Evolutionary conservation across 2,888 invertebrate genomes (phyloP).

Genomic region (Drosophila mimetica): DNA sequence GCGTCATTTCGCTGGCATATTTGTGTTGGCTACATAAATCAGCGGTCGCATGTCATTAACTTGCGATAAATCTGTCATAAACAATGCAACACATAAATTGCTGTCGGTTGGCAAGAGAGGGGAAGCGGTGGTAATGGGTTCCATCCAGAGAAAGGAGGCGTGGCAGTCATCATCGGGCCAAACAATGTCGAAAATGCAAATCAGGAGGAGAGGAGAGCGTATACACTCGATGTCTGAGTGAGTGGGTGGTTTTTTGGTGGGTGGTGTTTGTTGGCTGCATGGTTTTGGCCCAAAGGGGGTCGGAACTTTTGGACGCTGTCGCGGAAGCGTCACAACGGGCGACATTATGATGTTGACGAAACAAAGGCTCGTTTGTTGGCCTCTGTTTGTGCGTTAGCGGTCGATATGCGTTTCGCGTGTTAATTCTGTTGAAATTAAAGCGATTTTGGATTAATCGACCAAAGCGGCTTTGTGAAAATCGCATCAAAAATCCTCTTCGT

Average conservation of each 20-base stretch:
- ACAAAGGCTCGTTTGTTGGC: conserved; percentile 41
- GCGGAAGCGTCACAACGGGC: conserved; percentile 41
- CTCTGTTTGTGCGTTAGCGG: conserved; percentile 17
- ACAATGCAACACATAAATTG: conserved; percentile 77
- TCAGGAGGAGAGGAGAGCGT: conserved; percentile 32
- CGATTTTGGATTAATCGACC: conserved; percentile 8
- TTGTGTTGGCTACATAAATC: conserved; percentile 65
- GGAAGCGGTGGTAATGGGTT: conserved; percentile 15
- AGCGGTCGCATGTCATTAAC: conserved; percentile 70
- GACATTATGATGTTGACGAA: conserved; percentile 44
- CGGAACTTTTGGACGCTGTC: conserved; percentile 28
- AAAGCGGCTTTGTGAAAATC: background rate
- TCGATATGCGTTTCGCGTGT: conserved; percentile 8
- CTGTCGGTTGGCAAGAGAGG: conserved; percentile 13
- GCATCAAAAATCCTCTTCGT: conserved; percentile 26
- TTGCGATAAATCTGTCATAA: conserved; percentile 78
- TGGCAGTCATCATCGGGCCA: conserved; percentile 38
- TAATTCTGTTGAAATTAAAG: conserved; percentile 20
- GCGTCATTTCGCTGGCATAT: conserved; percentile 38
- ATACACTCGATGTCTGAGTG: conserved; percentile 3
- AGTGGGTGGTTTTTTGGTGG: conserved; percentile 13
- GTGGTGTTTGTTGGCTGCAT: too few relatives aligned
- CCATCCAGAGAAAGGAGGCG: conserved; percentile 26
- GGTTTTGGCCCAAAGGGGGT: background rate
- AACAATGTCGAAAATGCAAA: conserved; percentile 74